Evolutionary conservation across 2,113 vertebrate species (phyloP).

Genomic region (Lophotis ruficrista): DNA sequence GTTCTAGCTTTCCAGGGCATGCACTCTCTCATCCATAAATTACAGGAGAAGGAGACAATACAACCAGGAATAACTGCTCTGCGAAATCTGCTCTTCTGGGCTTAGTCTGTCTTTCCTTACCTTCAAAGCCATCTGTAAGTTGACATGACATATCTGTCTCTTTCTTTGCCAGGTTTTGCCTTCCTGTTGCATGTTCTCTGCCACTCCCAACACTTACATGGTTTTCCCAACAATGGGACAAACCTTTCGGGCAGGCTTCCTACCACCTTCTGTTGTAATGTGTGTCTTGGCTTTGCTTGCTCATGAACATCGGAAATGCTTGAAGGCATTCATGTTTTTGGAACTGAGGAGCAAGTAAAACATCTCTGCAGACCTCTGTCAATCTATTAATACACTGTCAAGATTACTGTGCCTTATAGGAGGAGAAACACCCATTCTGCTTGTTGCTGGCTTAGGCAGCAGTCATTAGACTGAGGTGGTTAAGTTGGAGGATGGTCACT

Average conservation of each 20-base stretch:
- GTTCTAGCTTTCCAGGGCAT: neutral
- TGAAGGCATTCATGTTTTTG: neutral
- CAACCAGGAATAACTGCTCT: neutral
- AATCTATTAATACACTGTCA: neutral
- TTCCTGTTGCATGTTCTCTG: neutral
- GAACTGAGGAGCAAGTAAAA: neutral
- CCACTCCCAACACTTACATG: neutral
- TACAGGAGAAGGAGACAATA: neutral
- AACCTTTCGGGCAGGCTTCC: neutral
- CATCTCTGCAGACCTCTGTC: neutral
- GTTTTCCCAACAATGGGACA: neutral
- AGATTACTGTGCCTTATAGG: neutral
- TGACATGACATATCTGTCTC: neutral
- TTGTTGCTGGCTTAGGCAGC: neutral
- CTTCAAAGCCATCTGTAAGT: neutral
- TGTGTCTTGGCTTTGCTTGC: neutral
- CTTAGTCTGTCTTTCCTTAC: neutral
- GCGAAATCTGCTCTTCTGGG: neutral
- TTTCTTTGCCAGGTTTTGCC: neutral
- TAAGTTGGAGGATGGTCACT: neutral
- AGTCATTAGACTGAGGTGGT: neutral
- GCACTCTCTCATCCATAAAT: neutral
- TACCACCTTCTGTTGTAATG: fast-evolving
- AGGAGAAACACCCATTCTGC: neutral
- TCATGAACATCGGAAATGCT: neutral